phyloP scores from a whole-genome alignment of 2,797 vertebrate genomes.

The Kryptopterus vitreolus region DNA sequence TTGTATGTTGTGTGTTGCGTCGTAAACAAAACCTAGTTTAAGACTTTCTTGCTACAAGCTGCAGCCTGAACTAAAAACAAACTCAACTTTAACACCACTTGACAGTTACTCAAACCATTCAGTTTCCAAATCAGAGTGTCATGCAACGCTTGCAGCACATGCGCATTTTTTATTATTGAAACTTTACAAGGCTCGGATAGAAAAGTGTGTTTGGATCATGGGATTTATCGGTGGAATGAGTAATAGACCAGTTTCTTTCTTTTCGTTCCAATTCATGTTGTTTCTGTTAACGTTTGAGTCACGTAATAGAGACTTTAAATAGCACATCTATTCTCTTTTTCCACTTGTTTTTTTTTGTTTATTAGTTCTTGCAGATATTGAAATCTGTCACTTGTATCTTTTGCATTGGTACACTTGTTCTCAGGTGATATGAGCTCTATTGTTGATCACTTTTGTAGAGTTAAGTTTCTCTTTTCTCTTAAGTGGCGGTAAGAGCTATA shows the following conservation, averaged over 20 bases:
- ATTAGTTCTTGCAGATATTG: not conserved
- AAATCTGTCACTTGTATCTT: not conserved
- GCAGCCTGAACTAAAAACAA: not conserved
- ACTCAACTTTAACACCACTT: not conserved
- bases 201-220: not conserved
- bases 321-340: not conserved
- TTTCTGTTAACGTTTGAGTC: not conserved
- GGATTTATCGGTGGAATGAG: not conserved
- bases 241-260: not conserved
- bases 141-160: not conserved
- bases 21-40: not conserved
- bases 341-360: not conserved
- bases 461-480: not conserved
- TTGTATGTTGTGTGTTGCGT: not conserved
- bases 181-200: not conserved
- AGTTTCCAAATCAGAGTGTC: not conserved
- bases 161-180: not conserved
- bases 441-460: not conserved
- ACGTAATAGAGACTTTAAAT: not conserved
- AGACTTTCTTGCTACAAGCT: too few species aligned
- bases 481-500: not conserved
- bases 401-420: not conserved
- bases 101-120: not conserved
- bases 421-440: not conserved
- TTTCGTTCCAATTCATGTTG: slow-evolving; percentile 5